A percentile compares a stretch with the other conserved stretches of the same genome.
Conservation (phyloP, 2,113 vertebrate genomes). For the Falcunculus frontatus region DNA sequence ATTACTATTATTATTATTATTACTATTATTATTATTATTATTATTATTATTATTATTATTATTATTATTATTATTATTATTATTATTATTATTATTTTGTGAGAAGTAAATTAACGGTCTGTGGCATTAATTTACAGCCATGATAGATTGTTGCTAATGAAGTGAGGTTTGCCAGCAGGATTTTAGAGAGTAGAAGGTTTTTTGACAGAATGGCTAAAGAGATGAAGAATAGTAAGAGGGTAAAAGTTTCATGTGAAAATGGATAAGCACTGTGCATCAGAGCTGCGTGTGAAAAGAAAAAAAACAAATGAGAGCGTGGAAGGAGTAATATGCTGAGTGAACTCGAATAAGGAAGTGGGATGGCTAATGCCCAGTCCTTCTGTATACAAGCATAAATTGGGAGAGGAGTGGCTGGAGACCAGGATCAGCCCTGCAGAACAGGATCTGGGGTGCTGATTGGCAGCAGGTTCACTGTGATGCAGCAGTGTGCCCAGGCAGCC, state of each 20-base stretch:
- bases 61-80: background rate
- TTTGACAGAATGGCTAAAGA: background rate
- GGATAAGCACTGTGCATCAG: background rate
- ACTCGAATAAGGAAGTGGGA: background rate
- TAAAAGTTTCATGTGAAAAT: background rate
- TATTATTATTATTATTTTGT: background rate
- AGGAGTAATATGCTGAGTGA: background rate
- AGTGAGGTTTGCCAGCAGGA: background rate
- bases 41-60: background rate
- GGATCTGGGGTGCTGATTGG: rapidly evolving
- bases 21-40: background rate
- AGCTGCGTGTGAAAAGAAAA: background rate
- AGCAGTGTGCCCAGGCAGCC: background rate
- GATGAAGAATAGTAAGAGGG: background rate
- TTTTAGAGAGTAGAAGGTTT: background rate
- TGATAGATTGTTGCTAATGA: too few relatives aligned
- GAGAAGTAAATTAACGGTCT: background rate
- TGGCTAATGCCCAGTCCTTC: background rate
- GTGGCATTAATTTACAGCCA: background rate
- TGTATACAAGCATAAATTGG: background rate
- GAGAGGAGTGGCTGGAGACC: background rate
- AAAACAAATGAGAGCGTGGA: rapidly evolving
- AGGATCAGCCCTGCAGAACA: background rate
- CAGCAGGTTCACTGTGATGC: background rate
- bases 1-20: background rate